A percentile compares a stretch with the other conserved stretches of the same genome.
These are phyloP conservation scores for Eidolon helvum DNA, from an alignment of 2,113 vertebrate genomes.

Conservation along the genomic window DNA sequence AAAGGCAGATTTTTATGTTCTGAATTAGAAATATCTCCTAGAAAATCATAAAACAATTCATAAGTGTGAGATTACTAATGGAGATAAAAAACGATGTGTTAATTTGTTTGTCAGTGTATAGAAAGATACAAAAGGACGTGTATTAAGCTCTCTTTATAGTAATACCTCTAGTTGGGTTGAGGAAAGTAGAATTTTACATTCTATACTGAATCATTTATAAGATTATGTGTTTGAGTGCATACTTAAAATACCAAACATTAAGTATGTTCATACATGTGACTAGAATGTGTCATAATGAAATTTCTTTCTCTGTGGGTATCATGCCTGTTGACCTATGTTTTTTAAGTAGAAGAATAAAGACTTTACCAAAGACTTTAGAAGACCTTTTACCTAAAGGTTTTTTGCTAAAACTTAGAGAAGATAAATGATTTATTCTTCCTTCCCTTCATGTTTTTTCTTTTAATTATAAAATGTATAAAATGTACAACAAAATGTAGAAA, in stretches of 20 bases:
- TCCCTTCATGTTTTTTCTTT: neutral
- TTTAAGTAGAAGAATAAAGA: neutral
- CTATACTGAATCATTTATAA: neutral
- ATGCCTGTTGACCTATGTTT: accelerated
- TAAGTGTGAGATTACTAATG: neutral
- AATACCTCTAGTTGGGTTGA: neutral
- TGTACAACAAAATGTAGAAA: neutral
- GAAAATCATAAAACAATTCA: neutral
- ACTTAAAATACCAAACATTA: neutral
- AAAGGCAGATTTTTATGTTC: neutral
- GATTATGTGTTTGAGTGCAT: neutral
- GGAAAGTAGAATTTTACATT: neutral
- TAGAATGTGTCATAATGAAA: neutral
- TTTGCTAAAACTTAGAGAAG: neutral
- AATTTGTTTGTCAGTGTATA: neutral
- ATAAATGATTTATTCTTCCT: neutral
- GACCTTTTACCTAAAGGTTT: neutral
- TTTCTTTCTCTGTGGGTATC: neutral
- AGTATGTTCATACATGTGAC: neutral
- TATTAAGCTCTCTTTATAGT: neutral
- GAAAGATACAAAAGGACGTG: neutral
- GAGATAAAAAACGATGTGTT: neutral
- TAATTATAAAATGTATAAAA: neutral
- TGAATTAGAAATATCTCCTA: conserved; percentile 1
- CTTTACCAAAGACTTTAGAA: neutral